phyloP scores from a whole-genome alignment of 2,888 invertebrate genomes.

The Stenodera caucasica region DNA sequence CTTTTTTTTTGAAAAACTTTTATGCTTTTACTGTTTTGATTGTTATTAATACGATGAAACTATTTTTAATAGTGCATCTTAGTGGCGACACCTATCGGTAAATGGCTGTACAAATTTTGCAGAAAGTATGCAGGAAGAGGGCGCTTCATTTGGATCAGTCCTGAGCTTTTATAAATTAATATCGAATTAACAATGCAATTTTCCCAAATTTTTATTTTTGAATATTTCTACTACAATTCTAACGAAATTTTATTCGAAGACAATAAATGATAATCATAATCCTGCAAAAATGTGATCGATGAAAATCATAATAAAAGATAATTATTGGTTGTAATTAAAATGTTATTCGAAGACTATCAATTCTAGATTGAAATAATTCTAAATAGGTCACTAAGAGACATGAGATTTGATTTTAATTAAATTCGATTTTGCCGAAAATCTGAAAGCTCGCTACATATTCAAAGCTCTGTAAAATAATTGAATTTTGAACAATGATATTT shows the following conservation, averaged over 20 bases:
- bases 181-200: constrained; percentile 21
- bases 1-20: not conserved
- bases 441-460: too few relatives aligned
- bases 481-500: too few relatives aligned
- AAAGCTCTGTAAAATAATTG: too few relatives aligned
- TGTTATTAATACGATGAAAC: not conserved
- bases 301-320: too few relatives aligned
- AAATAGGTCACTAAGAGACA: too few relatives aligned
- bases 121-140: constrained; percentile 30
- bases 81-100: constrained; percentile 34
- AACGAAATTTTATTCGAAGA: not conserved
- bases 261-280: too few relatives aligned
- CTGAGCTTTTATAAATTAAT: constrained; percentile 27
- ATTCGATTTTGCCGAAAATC: too few relatives aligned
- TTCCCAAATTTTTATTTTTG: not conserved
- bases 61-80: constrained; percentile 24
- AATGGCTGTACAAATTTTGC: constrained; percentile 29
- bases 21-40: not conserved
- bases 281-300: too few relatives aligned
- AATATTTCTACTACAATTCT: not conserved
- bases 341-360: too few relatives aligned
- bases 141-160: constrained; percentile 23
- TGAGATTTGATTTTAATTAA: too few relatives aligned
- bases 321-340: too few relatives aligned
- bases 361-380: too few relatives aligned